Percentiles rank a stretch among this genome's conserved stretches.
These are phyloP conservation scores for Lates japonicus DNA, from an alignment of 2,797 vertebrate genomes.

Conservation along the genomic window DNA sequence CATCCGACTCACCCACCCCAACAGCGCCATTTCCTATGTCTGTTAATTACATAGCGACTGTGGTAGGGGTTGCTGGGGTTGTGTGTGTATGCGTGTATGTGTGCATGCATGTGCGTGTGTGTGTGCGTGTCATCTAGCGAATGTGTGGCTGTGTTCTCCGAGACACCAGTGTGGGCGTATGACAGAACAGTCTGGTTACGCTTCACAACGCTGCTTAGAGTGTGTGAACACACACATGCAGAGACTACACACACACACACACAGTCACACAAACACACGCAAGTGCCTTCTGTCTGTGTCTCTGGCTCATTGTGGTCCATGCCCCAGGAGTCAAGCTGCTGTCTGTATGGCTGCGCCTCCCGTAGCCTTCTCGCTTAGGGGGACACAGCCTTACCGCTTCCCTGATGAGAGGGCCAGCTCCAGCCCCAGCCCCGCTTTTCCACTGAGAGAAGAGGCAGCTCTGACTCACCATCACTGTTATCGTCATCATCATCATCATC, in stretches of 20 bases:
- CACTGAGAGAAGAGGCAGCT: slow-evolving; percentile 39
- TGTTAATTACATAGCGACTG: slow-evolving; percentile 80
- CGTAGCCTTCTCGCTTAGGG: slow-evolving; percentile 57
- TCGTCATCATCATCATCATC: slow-evolving; percentile 19
- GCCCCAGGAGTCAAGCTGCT: slow-evolving; percentile 79
- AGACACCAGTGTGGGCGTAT: slow-evolving; percentile 81
- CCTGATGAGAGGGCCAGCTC: slow-evolving; percentile 55
- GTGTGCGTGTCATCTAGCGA: slow-evolving; percentile 67
- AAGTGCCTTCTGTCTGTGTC: slow-evolving; percentile 70
- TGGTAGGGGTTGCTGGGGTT: slow-evolving; percentile 66
- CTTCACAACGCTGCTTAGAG: slow-evolving; percentile 77
- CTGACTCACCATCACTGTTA: slow-evolving; percentile 35
- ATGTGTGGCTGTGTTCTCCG: slow-evolving; percentile 76
- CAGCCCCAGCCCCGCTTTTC: slow-evolving; percentile 68
- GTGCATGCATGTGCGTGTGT: neutral
- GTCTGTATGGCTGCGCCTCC: slow-evolving; percentile 73
- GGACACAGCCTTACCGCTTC: slow-evolving; percentile 40
- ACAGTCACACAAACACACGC: slow-evolving; percentile 58
- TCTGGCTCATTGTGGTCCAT: slow-evolving; percentile 72
- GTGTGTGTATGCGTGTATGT: slow-evolving; percentile 45
- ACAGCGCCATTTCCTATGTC: slow-evolving; percentile 75
- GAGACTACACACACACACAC: slow-evolving; percentile 18
- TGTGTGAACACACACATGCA: slow-evolving; percentile 69
- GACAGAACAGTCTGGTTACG: slow-evolving; percentile 83
- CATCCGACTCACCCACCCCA: slow-evolving; percentile 70